Evolutionary conservation across 2,113 vertebrate genomes (phyloP), one percentile per base, ranked within the genome.

Genomic region (Ceyx margarethae): DNA sequence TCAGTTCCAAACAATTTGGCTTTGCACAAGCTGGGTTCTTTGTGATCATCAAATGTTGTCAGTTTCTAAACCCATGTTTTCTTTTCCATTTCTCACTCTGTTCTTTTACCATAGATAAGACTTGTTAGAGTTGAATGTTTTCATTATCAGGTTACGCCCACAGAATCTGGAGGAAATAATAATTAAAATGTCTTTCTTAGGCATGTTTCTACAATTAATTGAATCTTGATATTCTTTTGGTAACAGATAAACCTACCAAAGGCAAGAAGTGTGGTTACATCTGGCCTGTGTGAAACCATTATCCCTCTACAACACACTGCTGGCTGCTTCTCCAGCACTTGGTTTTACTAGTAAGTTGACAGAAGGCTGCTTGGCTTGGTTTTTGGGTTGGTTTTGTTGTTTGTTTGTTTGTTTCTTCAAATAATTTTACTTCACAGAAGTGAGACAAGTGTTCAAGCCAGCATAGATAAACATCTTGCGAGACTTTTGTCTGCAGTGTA

Each of bases 211-310:
- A 37, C 37, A 37, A 37, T 37, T 37, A 37, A 37, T 37, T 37
- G 37, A 37, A 37, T 37, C 37, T 37, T 37, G 37, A 37, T 37
- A 37, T 37, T 37, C 37, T 10, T 37, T 37, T 37, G 37, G 37
- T 37, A 95, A 90, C 61, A 45, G 35, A 53, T 96, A 91, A 94
- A 71, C 16, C 26, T 80, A 18, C n/a, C 58, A 45, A 72, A 48
- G 66, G 43, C 21, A 68, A 2, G 6, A 22, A 50, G 45, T 28
- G 21, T 75, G 18, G 33, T 60, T 60, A 75, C 42, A 81, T 35
- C 7, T 84, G 56, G 57, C 50, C 58, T 23, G 4, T 43, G 28
- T 81, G 80, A 51, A 75, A 37, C 13, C 13, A 5, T 62, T 87
- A 60, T 64, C 29, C 50, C 50, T 75, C 23, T 16, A 28, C 20